These are phyloP conservation scores for Polyommatus iphigenia DNA, from an alignment of 2,888 invertebrate genomes.

Conservation along the genomic window DNA sequence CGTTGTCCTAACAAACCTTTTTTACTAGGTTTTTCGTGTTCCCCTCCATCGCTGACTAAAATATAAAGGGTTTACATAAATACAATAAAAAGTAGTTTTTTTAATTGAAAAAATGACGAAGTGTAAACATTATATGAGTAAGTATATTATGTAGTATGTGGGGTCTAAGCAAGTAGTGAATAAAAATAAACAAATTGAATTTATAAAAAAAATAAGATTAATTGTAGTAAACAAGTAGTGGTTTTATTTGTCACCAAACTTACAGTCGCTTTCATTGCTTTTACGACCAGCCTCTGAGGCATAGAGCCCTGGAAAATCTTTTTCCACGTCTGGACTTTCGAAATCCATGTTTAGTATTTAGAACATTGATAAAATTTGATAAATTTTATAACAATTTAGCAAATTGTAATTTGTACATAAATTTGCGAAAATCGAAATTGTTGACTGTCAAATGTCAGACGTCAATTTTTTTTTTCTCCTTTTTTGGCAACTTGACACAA, in stretches of 20 bases:
- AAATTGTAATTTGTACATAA: too few species aligned
- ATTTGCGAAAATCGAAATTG: too few species aligned
- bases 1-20: conserved; percentile 89
- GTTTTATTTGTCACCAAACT: conserved; percentile 54
- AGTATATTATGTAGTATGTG: background rate
- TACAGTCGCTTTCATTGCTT: conserved; percentile 92
- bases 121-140: background rate
- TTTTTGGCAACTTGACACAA: too few species aligned
- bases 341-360: conserved; percentile 82
- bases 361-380: background rate
- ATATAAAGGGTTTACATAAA: conserved; percentile 34
- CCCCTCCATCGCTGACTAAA: conserved; percentile 90
- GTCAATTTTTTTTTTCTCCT: too few species aligned
- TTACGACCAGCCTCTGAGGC: conserved; percentile 89
- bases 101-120: background rate
- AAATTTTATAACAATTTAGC: background rate
- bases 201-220: background rate
- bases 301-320: conserved; percentile 93
- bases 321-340: conserved; percentile 93
- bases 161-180: background rate
- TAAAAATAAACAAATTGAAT: background rate
- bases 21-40: conserved; percentile 88
- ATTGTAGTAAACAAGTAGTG: background rate
- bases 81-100: too few species aligned
- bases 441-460: too few species aligned